phyloP scores from a whole-genome alignment of 2,888 invertebrate species.

The Sinelater perroti region DNA sequence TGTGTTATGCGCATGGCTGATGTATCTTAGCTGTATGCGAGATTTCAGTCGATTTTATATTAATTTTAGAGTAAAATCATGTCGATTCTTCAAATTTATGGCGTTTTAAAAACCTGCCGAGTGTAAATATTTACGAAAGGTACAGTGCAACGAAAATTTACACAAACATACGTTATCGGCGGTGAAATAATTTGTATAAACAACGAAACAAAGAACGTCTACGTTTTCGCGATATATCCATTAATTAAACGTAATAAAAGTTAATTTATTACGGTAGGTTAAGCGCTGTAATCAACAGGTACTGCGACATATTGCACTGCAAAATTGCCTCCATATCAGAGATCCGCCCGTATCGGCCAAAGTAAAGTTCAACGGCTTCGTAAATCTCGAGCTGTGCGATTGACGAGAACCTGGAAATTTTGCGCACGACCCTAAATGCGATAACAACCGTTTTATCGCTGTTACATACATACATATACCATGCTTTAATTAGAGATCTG shows the following conservation, averaged over 20 bases:
- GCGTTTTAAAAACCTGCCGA: too few species aligned
- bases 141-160: too few species aligned
- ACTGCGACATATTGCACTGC: not conserved
- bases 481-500: not conserved
- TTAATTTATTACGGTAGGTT: not conserved
- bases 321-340: not conserved
- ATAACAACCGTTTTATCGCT: slow-evolving; percentile 7
- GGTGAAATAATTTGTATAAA: too few species aligned
- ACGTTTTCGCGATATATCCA: too few species aligned
- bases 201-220: too few species aligned
- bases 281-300: not conserved
- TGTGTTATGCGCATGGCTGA: too few species aligned
- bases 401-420: slow-evolving; percentile 1
- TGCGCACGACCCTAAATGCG: slow-evolving; percentile 10
- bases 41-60: too few species aligned
- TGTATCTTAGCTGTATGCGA: too few species aligned
- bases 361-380: slow-evolving; percentile 12
- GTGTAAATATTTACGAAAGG: too few species aligned
- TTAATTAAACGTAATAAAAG: not conserved
- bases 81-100: too few species aligned
- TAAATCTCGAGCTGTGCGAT: not conserved
- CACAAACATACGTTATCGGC: too few species aligned
- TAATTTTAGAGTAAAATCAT: too few species aligned
- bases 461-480: not conserved
- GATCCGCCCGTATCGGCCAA: not conserved